Conservation (phyloP, 2,797 vertebrate genomes). For the Mus spretus region DNA sequence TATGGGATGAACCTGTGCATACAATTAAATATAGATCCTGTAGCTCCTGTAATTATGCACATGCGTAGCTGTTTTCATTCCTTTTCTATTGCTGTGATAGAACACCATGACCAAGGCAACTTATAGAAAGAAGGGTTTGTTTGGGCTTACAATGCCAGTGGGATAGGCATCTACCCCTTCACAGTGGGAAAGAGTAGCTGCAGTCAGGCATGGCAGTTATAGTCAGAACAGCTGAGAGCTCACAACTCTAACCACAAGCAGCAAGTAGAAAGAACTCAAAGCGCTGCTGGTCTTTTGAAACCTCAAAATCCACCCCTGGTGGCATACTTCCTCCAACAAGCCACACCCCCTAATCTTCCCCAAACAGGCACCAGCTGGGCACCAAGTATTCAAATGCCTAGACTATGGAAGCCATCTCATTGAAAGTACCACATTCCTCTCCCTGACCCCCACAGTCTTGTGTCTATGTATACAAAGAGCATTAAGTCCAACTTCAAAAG, state of each 20-base stretch:
- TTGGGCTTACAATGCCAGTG: neutral
- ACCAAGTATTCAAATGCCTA: neutral
- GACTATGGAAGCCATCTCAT: neutral
- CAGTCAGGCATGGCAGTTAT: neutral
- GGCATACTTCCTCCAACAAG: neutral
- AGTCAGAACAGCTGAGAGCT: neutral
- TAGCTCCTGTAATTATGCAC: neutral
- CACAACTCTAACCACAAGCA: neutral
- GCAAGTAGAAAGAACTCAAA: neutral
- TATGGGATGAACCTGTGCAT: neutral
- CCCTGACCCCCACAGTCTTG: neutral
- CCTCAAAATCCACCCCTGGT: neutral
- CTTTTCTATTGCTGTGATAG: neutral
- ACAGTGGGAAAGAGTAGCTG: neutral
- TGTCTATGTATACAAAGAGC: neutral
- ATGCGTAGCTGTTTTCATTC: neutral
- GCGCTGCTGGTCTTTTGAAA: neutral
- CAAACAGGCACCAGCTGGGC: neutral
- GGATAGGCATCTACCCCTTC: neutral
- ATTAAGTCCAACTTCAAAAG: neutral
- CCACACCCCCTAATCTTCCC: neutral
- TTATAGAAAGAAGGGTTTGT: neutral
- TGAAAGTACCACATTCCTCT: neutral
- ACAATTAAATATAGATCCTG: slow-evolving; percentile 2
- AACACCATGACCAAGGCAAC: neutral